phyloP scores from a whole-genome alignment of 2,797 vertebrate species.

The Centroberyx gerrardi region DNA sequence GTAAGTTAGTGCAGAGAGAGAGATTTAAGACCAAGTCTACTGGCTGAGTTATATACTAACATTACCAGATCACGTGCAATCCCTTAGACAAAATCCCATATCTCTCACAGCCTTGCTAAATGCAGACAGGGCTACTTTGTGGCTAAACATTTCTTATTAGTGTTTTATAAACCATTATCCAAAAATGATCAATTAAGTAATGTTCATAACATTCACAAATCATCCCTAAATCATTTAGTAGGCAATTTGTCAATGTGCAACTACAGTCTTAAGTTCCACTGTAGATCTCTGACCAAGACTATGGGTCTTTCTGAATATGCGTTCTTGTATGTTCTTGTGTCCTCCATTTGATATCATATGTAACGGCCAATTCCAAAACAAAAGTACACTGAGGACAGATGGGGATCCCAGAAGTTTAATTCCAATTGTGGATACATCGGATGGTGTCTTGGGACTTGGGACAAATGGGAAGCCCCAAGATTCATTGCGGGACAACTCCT shows the following conservation, averaged over 20 bases:
- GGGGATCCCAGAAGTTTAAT: too few species aligned
- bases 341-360: too few species aligned
- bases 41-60: slow-evolving; percentile 25
- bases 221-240: neutral
- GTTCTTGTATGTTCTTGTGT: too few species aligned
- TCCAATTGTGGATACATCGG: too few species aligned
- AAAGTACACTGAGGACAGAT: too few species aligned
- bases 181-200: neutral
- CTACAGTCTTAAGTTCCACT: neutral
- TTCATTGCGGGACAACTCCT: too few species aligned
- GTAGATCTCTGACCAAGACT: too few species aligned
- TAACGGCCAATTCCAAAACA: too few species aligned
- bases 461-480: too few species aligned
- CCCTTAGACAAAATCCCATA: neutral
- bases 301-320: too few species aligned
- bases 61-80: neutral
- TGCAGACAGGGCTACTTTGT: neutral
- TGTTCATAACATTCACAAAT: neutral
- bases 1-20: slow-evolving; percentile 4
- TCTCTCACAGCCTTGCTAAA: neutral
- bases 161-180: neutral
- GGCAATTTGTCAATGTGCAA: neutral
- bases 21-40: slow-evolving; percentile 9
- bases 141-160: neutral
- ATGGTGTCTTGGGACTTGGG: too few species aligned